These are phyloP conservation scores for Zosterops hypoxanthus DNA, from an alignment of 2,113 vertebrate genomes.

Conservation along the genomic window DNA sequence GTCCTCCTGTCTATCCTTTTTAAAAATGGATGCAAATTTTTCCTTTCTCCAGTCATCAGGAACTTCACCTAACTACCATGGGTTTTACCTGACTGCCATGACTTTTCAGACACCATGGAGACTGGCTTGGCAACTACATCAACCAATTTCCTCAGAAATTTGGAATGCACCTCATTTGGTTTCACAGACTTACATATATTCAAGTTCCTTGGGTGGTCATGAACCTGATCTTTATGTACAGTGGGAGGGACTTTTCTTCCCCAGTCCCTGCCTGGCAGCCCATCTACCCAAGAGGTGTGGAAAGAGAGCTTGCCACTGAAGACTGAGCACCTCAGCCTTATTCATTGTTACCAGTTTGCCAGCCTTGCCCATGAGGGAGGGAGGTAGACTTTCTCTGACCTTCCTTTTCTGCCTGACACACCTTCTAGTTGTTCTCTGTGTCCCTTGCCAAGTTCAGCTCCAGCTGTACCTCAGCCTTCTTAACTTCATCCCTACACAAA, in stretches of 20 bases:
- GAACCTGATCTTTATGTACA: background rate
- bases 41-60: background rate
- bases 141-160: background rate
- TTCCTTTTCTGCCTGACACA: background rate
- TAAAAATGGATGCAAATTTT: background rate
- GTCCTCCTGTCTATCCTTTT: background rate
- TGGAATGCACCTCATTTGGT: background rate
- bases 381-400: background rate
- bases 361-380: background rate
- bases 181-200: background rate
- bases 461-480: background rate
- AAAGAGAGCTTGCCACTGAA: background rate
- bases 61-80: background rate
- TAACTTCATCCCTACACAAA: background rate
- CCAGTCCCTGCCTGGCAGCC: background rate
- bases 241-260: background rate
- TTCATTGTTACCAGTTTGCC: background rate
- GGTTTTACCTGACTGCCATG: background rate
- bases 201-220: background rate
- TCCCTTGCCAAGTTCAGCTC: background rate
- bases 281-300: background rate
- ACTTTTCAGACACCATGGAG: background rate
- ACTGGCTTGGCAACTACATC: accelerated
- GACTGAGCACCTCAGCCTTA: background rate
- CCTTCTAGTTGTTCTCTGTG: background rate